Conservation (phyloP, 1,140 invertebrate genomes). For the Nasonia longicornis region DNA sequence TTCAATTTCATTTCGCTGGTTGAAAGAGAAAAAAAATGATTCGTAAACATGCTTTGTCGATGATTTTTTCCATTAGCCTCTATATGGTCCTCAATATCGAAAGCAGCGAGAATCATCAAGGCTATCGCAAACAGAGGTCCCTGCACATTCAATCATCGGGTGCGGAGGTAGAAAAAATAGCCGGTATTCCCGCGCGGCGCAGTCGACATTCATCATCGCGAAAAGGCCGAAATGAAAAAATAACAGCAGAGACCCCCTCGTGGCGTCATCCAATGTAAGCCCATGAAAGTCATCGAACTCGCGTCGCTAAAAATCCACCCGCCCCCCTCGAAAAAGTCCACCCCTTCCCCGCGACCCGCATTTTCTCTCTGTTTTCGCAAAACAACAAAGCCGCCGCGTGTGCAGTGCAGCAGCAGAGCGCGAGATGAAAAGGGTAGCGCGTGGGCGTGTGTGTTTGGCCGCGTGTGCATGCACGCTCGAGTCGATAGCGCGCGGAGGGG, state of each 20-base stretch:
- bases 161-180: background rate
- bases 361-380: slow-evolving; percentile 21
- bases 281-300: slow-evolving; percentile 11
- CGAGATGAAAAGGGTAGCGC: slow-evolving; percentile 32
- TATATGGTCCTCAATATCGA: background rate
- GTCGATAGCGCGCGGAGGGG: slow-evolving; percentile 47
- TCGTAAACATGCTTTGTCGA: too few species aligned
- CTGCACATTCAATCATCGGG: background rate
- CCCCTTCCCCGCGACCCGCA: background rate
- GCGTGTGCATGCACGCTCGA: slow-evolving; percentile 22
- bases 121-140: background rate
- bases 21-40: background rate
- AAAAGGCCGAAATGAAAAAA: slow-evolving; percentile 14
- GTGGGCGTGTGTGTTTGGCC: slow-evolving; percentile 11
- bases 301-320: background rate
- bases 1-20: background rate
- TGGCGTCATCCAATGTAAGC: background rate
- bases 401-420: background rate
- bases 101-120: background rate
- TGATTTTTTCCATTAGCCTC: too few species aligned
- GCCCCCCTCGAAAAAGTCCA: background rate
- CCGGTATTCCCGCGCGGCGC: background rate
- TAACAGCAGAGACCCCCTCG: background rate
- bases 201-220: background rate
- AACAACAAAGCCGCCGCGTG: slow-evolving; percentile 10